A percentile compares a stretch with the other conserved stretches of the same genome.
Evolutionary conservation across 1,140 invertebrate species (phyloP).

Genomic region (Caenorhabditis latens): DNA sequence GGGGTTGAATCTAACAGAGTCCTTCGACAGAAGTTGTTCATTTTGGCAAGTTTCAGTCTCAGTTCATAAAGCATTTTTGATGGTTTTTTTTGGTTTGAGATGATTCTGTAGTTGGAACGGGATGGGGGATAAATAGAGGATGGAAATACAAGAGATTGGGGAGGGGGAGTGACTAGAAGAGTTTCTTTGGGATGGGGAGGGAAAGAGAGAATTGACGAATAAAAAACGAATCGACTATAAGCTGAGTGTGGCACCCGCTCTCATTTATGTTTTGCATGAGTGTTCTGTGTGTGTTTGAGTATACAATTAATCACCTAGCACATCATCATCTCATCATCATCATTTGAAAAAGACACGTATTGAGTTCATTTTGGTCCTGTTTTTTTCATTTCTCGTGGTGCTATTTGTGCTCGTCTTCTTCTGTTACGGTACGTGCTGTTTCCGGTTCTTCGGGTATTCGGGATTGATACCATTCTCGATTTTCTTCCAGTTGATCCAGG

Average conservation of each 20-base stretch:
- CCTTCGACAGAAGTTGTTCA: slow-evolving; percentile 28
- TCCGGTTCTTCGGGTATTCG: slow-evolving; percentile 72
- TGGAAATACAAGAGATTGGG: background rate
- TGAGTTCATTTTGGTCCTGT: slow-evolving; percentile 45
- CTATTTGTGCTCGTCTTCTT: slow-evolving; percentile 41
- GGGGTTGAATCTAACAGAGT: background rate
- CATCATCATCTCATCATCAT: slow-evolving; percentile 18
- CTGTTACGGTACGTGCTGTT: slow-evolving; percentile 13
- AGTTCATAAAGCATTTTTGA: slow-evolving; percentile 46
- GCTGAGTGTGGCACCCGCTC: slow-evolving; percentile 46
- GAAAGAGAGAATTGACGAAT: slow-evolving; percentile 25
- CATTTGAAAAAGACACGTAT: slow-evolving; percentile 38
- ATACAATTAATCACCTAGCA: slow-evolving; percentile 11
- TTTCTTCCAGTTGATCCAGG: slow-evolving; percentile 95
- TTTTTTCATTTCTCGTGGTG: background rate
- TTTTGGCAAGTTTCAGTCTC: slow-evolving; percentile 56
- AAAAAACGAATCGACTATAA: slow-evolving; percentile 32
- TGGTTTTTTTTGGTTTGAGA: slow-evolving; percentile 35
- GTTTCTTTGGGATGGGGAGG: background rate
- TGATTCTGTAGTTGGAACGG: background rate
- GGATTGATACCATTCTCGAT: slow-evolving; percentile 90
- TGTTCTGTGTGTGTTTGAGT: background rate
- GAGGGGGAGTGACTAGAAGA: background rate
- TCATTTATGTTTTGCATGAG: background rate
- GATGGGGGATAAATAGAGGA: background rate